Base-by-base conservation (phyloP, 2,888 invertebrate species). In the Lamellibrachia satsuma region DNA sequence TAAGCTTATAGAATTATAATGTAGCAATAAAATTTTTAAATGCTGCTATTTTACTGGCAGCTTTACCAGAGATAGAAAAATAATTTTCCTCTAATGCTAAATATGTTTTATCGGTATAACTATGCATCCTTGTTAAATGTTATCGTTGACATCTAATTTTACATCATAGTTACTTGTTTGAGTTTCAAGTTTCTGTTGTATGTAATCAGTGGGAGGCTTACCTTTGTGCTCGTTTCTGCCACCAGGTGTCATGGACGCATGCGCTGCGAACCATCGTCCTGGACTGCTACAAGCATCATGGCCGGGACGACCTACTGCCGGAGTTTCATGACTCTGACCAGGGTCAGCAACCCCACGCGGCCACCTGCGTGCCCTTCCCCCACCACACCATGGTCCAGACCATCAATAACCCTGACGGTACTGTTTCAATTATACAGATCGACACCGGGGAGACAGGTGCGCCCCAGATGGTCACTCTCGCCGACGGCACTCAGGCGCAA, bases 241-340 rank as follows among this genome's bases (percentile, higher is more conserved):
- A 3, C 22, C 97, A 99, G 99, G 99, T 99, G 96, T 99, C 99
- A 93, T 99, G 99, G 99, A 99, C 99, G 52, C 99, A 99, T 97
- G 99, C 99, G 57, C 97, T 99, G 95, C 97, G 99, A 92, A 99
- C 99, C 97, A 99, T 99, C 95, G 99, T 99, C 93, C 98, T 99
- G 96, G 99, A 99, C 97, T 99, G 99, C 97, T 99, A 99, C 97
- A 99, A 99, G 97, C 99, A 98, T 97, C 99, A 99, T 97, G 99
- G 99, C 0, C 97, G 99, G 94, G 99, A 99, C 97, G 99, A 99
- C 97, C 97, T 99, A 94, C 97, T 99, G 95, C 99, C 99, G 27
- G 98, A 99, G 90, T 99, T 99, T 97, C 98, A 98, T 92, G 99
- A 99, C 96, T 39, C 91, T 6, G 91, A 91, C 91, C 51, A 91